Evolutionary conservation across 2,888 invertebrate genomes (phyloP).

Genomic region (Agrotis clavis): DNA sequence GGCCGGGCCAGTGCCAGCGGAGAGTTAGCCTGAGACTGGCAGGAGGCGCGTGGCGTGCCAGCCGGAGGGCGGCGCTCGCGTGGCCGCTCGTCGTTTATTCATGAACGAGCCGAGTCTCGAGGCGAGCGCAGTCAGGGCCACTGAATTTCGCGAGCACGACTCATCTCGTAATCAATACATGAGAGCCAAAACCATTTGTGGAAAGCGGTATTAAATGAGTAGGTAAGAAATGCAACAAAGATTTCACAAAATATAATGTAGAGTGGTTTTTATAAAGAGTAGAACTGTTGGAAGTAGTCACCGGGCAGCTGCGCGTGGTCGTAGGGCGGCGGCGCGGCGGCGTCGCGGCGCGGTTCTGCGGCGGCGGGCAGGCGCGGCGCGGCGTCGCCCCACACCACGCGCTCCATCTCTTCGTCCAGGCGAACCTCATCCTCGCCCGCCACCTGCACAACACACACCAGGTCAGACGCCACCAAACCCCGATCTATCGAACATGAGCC

Average conservation of each 20-base stretch:
- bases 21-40: not conserved
- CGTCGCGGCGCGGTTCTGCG: conserved; percentile 76
- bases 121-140: conserved; percentile 5
- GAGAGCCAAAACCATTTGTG: not conserved
- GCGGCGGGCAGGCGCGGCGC: conserved; percentile 89
- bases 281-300: not conserved
- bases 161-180: conserved; percentile 7
- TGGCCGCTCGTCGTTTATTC: conserved; percentile 23
- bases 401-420: conserved; percentile 97
- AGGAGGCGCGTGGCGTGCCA: not conserved
- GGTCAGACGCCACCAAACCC: too few species aligned
- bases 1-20: not conserved
- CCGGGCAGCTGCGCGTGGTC: conserved; percentile 23
- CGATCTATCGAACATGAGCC: too few species aligned
- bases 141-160: not conserved
- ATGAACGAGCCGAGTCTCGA: not conserved
- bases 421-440: conserved; percentile 92
- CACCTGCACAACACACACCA: conserved; percentile 64
- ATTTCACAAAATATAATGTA: not conserved
- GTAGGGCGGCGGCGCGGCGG: conserved; percentile 72
- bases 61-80: conserved; percentile 8
- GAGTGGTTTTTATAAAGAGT: too few species aligned
- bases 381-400: conserved; percentile 94
- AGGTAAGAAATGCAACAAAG: not conserved
- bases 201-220: not conserved